Base-by-base conservation (phyloP, 2,797 vertebrate species). In the Scarus forsteni region DNA sequence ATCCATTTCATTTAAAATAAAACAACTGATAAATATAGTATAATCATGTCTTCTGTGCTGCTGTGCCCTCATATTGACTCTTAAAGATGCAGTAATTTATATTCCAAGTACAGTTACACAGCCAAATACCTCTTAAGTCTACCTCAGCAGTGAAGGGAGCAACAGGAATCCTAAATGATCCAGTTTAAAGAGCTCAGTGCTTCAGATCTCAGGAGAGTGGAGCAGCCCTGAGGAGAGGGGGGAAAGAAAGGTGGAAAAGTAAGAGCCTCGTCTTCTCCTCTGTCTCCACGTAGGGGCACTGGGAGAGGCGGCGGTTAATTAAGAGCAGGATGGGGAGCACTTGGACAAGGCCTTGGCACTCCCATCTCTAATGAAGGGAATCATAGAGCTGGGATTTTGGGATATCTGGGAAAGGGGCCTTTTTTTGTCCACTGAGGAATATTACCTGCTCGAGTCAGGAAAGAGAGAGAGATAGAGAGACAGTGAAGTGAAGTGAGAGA, bases 301-400 rank as follows among this genome's bases (percentile, higher is more conserved):
- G 74, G 86, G 85, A 90, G 71, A 92, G 81, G 79, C 78, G 38
- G 70, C 16, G 70, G 75, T 89, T 93, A 92, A 93, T 93, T 92
- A 93, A 89, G 88, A 88, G 85, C 61, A 92, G 87, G 89, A 85
- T 88, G 78, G 91, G 90, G 91, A 94, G 86, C 81, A 81, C 88
- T 92, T 91, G 92, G 92, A 94, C 93, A 91, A 89, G 77, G 82
- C 87, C 88, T 81, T 51, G 18, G 74, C 67, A 40, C 84, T 92
- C 85, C 85, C 84, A 83, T 77, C 89, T 86, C 91, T 94, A 94
- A 95, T 93, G 90, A 95, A 89, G 89, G 76, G 89, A 93, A 95
- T 95, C 93, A 95, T 94, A 87, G 92, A 85, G 91, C 88, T 91
- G 92, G 94, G 93, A 91, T 91, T 93, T 89, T 88, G 92, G 88